phyloP scores from a whole-genome alignment of 2,888 invertebrate genomes.

The Itoplectis maculator region DNA sequence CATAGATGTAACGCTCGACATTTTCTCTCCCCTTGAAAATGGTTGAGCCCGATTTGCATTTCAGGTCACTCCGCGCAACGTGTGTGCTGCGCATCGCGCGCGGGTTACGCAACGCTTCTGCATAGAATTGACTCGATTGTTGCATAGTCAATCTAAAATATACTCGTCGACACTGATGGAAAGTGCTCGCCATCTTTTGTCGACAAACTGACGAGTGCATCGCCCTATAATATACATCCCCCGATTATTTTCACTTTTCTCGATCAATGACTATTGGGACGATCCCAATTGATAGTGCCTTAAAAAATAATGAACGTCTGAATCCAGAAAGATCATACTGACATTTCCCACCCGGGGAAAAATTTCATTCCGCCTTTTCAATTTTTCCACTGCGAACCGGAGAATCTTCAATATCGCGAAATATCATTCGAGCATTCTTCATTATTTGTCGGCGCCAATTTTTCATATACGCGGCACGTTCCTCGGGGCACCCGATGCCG shows the following conservation, averaged over 20 bases:
- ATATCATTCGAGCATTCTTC: not conserved
- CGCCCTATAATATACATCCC: not conserved
- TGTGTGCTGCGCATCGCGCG: no score
- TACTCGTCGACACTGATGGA: slow-evolving; percentile 9
- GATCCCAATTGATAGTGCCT: no score
- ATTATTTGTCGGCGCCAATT: not conserved
- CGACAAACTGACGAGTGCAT: not conserved
- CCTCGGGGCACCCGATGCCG: not conserved
- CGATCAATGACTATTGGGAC: not conserved
- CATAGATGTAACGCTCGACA: not conserved
- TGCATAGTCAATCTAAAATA: slow-evolving; percentile 7
- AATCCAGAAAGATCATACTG: no score
- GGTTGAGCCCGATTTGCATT: not conserved
- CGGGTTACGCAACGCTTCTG: slow-evolving; percentile 9
- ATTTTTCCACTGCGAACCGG: no score
- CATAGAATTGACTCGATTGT: not conserved
- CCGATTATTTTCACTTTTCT: not conserved
- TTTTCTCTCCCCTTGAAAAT: not conserved
- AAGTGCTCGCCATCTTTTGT: not conserved
- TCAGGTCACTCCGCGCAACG: not conserved
- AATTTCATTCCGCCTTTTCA: no score
- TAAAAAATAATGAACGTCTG: no score
- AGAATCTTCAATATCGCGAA: not conserved
- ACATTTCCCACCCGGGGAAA: no score
- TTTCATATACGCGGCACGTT: no score